A percentile compares a stretch with the other conserved stretches of the same genome.
phyloP scores from a whole-genome alignment of 2,797 vertebrate species.

The Poecile montanus region DNA sequence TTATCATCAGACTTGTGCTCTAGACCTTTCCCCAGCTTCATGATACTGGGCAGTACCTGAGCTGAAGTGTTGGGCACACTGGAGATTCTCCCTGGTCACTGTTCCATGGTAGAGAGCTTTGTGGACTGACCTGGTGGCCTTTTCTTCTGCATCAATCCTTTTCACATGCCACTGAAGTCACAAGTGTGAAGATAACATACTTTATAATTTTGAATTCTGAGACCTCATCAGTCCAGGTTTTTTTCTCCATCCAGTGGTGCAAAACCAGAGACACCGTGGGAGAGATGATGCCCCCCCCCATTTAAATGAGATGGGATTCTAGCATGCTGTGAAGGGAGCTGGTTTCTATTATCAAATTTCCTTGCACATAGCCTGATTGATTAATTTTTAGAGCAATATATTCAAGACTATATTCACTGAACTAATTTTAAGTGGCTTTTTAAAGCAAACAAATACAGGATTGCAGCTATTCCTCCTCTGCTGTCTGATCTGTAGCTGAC shows the following conservation, averaged over 20 bases:
- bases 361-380: not conserved
- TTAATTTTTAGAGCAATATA: conserved; percentile 19
- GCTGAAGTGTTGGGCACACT: not conserved
- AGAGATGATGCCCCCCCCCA: not conserved
- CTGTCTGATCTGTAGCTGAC: not conserved
- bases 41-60: not conserved
- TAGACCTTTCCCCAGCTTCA: not conserved
- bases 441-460: conserved; percentile 44
- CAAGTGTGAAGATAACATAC: not conserved
- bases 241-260: not conserved
- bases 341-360: conserved; percentile 15
- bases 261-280: not conserved
- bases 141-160: not conserved
- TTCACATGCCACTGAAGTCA: not conserved
- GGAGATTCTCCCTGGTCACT: not conserved
- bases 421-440: conserved; percentile 56
- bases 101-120: not conserved
- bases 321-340: not conserved
- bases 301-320: not conserved
- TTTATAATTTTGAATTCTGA: not conserved
- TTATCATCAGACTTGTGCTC: not conserved
- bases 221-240: not conserved
- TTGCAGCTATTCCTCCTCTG: conserved; percentile 1
- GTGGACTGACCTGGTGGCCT: not conserved
- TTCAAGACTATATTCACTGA: not conserved